Evolutionary conservation across 1,140 invertebrate genomes (phyloP).

Genomic region (Trichomalopsis sarcophagae): DNA sequence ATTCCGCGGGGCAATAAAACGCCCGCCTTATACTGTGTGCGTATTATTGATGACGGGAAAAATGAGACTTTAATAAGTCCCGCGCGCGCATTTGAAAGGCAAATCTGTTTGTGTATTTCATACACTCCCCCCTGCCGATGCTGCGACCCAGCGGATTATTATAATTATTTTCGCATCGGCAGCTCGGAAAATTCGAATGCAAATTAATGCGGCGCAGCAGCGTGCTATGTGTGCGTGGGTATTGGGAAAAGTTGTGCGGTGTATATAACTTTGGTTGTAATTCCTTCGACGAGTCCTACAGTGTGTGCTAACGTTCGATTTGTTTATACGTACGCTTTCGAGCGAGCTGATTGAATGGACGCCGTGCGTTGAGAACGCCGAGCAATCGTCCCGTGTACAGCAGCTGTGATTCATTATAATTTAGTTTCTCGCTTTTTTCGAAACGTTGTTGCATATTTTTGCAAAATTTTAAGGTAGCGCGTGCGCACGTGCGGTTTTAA

Average conservation of each 20-base stretch:
- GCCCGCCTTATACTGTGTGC: too few species aligned
- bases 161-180: too few species aligned
- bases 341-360: constrained; percentile 4
- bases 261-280: background rate
- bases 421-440: too few species aligned
- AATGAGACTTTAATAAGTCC: constrained; percentile 15
- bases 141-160: background rate
- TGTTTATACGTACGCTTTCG: background rate
- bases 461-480: too few species aligned
- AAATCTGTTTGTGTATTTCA: background rate
- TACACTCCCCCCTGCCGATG: background rate
- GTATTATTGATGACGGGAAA: background rate
- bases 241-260: background rate
- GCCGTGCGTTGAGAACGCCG: too few species aligned
- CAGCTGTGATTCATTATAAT: too few species aligned
- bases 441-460: too few species aligned
- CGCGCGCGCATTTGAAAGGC: constrained; percentile 11
- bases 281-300: background rate
- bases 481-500: too few species aligned
- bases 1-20: background rate
- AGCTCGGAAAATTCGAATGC: background rate
- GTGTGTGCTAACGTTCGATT: background rate
- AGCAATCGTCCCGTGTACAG: too few species aligned
- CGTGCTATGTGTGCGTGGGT: too few species aligned
- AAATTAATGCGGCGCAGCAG: too few species aligned